A percentile compares a stretch with the other conserved stretches of the same genome.
Conservation (phyloP, 1,140 invertebrate species). For the Drosophila sp. region DNA sequence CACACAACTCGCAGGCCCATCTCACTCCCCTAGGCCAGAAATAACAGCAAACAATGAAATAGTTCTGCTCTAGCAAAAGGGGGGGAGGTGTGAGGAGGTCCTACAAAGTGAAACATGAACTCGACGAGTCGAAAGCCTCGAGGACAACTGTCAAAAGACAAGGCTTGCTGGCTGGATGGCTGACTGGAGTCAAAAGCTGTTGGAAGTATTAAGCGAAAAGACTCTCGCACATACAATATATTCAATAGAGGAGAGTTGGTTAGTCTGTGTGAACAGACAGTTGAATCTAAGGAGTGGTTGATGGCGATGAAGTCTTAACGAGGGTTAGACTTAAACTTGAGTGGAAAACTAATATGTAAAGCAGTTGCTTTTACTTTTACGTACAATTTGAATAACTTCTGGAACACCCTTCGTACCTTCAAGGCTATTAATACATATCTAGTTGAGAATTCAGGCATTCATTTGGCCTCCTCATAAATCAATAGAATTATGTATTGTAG, state of each 20-base stretch:
- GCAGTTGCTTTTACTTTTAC: too few relatives aligned
- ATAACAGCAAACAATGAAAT: conserved; percentile 48
- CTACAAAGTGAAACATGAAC: conserved; percentile 59
- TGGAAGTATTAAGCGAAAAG: conserved; percentile 8
- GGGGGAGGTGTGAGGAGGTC: neutral
- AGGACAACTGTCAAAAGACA: conserved; percentile 24
- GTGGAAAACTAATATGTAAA: too few relatives aligned
- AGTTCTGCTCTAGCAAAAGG: conserved; percentile 29
- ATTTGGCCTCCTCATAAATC: conserved; percentile 9
- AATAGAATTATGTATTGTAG: conserved; percentile 9
- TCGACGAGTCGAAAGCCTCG: conserved; percentile 35
- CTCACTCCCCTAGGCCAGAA: conserved; percentile 11
- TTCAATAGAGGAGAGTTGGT: conserved; percentile 1
- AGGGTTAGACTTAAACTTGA: neutral
- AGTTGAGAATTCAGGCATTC: neutral
- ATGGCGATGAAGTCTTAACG: neutral
- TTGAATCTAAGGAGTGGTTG: neutral
- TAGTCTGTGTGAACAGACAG: neutral
- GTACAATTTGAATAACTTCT: neutral
- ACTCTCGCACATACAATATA: conserved; percentile 14
- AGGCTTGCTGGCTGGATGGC: neutral
- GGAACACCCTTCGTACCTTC: neutral
- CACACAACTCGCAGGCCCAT: conserved; percentile 25
- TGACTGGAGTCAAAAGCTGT: conserved; percentile 13
- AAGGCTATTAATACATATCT: neutral